phyloP scores from a whole-genome alignment of 1,140 invertebrate genomes.

The Vanessa atalanta region DNA sequence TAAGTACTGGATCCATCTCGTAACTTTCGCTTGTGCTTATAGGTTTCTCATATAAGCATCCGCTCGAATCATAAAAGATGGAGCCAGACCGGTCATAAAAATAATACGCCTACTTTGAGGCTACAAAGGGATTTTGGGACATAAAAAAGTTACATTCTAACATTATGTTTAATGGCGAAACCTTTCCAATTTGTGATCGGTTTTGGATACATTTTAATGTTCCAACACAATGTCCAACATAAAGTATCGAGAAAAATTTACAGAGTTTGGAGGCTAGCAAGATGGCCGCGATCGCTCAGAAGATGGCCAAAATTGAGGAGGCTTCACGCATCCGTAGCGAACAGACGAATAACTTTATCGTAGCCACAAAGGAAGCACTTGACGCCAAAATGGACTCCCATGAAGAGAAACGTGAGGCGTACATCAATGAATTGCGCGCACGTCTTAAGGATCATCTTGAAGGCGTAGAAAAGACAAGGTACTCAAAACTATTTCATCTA shows the following conservation, averaged over 20 bases:
- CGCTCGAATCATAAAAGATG: conserved; percentile 26
- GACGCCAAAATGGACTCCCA: conserved; percentile 94
- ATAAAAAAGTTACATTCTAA: conserved; percentile 32
- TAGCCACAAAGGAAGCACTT: conserved; percentile 90
- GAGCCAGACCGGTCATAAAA: conserved; percentile 30
- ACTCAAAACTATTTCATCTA: no score
- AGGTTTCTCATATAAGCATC: conserved; percentile 14
- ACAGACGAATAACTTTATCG: conserved; percentile 90
- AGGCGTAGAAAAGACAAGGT: conserved; percentile 90
- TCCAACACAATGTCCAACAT: not conserved
- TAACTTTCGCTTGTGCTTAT: conserved; percentile 19
- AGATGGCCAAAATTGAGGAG: conserved; percentile 93
- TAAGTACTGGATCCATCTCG: conserved; percentile 25
- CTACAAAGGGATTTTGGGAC: conserved; percentile 34
- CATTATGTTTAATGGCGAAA: conserved; percentile 28
- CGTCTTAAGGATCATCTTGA: conserved; percentile 93
- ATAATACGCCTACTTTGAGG: conserved; percentile 35
- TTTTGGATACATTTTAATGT: not conserved
- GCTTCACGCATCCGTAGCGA: conserved; percentile 94
- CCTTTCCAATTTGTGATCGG: not conserved
- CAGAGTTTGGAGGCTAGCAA: conserved; percentile 92
- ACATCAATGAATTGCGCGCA: conserved; percentile 91
- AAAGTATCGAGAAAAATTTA: conserved; percentile 41
- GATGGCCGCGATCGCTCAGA: conserved; percentile 89
- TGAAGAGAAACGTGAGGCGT: conserved; percentile 92